Conservation (phyloP, 2,888 invertebrate species). For the Dasysyrphus tricinctus region DNA sequence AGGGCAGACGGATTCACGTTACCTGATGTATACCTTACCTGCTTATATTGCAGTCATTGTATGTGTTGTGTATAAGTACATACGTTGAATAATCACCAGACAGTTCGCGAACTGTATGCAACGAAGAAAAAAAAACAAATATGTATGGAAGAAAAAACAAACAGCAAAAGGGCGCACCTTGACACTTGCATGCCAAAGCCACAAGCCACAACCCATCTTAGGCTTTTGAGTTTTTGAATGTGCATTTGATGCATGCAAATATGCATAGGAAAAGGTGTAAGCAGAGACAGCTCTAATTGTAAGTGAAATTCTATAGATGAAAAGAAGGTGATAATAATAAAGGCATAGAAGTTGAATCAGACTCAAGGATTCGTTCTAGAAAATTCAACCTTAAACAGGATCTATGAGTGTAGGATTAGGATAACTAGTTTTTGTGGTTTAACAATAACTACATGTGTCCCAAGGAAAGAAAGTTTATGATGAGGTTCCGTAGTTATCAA, state of each 20-base stretch:
- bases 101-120: slow-evolving; percentile 42
- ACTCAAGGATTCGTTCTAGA: neutral
- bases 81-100: slow-evolving; percentile 57
- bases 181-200: slow-evolving; percentile 63
- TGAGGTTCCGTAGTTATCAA: no score
- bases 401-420: neutral
- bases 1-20: slow-evolving; percentile 34
- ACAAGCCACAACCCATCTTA: slow-evolving; percentile 13
- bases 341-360: neutral
- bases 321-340: slow-evolving; percentile 15
- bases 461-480: neutral
- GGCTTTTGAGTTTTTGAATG: slow-evolving; percentile 44
- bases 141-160: neutral
- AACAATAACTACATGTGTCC: neutral
- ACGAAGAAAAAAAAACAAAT: slow-evolving; percentile 13
- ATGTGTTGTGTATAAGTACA: neutral
- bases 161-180: slow-evolving; percentile 61
- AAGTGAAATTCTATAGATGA: slow-evolving; percentile 35
- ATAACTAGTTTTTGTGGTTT: neutral
- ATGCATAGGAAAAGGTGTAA: slow-evolving; percentile 20
- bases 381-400: neutral
- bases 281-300: slow-evolving; percentile 35
- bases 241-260: slow-evolving; percentile 26
- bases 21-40: slow-evolving; percentile 10
- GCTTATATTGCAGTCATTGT: slow-evolving; percentile 36